Base-by-base conservation (phyloP, 2,888 invertebrate genomes). In the Cabera pusaria region DNA sequence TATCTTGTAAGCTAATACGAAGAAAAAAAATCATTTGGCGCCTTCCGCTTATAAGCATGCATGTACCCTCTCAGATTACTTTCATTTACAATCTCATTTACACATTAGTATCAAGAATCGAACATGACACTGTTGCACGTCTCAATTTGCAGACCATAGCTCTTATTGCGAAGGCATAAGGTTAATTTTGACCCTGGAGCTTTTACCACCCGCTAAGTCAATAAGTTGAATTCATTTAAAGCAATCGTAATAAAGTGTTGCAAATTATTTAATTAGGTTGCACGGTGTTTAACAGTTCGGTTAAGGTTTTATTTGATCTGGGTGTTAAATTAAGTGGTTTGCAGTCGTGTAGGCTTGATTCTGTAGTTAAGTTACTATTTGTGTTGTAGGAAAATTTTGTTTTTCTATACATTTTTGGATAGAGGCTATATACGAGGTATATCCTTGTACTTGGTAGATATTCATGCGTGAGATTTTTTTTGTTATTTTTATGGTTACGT, bases 191-290 rank as follows among this genome's bases (percentile, higher is more conserved):
- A 44, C 3, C 5, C n/a, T n/a, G n/a, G n/a, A n/a, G n/a, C 22
- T 1, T 2, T 2, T 7, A 78, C 85, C 85, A 65, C 86, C 86
- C 80, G 84, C 83, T 67, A 81, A 64, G 81, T 53, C 66, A 64
- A 76, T 77, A 67, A 65, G 67, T 72, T 73, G 66, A 45, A 69
- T 72, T 68, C 66, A 74, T 72, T 67, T 66, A 52, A 56, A 59
- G 63, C 56, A 65, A 63, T 64, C 69, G 80, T 80, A 81, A 83
- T 43, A 82, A 67, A 36, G 31, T 84, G 75, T 69, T 76, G 74
- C 79, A 58, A 77, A 81, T 83, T 77, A 80, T 82, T 78, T 73
- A 67, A 72, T 76, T 72, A 76, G 53, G 50, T 3, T 24, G 8
- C 38, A 19, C 29, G 6, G 28, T 31, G 24, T 19, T 5, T 12